Percentiles rank a stretch among this genome's conserved stretches.
Evolutionary conservation across 1,140 invertebrate genomes (phyloP).

Genomic region (Pemphigus obesinymphae): DNA sequence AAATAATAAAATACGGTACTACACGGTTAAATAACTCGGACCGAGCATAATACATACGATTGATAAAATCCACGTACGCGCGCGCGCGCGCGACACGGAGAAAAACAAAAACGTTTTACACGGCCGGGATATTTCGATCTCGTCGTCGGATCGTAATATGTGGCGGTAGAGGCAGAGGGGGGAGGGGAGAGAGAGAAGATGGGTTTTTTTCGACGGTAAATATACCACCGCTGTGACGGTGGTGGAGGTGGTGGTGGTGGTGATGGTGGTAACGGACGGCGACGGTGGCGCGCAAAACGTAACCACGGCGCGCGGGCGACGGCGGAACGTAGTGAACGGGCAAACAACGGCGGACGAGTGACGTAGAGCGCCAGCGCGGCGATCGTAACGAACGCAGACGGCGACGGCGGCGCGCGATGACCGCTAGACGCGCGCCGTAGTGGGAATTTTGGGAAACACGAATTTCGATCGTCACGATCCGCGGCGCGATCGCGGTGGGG

Average conservation of each 20-base stretch:
- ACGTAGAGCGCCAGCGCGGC: background rate
- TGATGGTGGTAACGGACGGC: background rate
- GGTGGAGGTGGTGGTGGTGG: background rate
- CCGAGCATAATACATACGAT: too few relatives aligned
- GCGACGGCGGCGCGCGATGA: background rate
- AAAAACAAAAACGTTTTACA: background rate
- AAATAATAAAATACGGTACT: background rate
- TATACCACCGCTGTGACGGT: background rate
- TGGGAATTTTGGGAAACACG: background rate
- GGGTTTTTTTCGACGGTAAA: background rate
- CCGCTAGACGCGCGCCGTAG: conserved; percentile 8
- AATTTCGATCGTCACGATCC: background rate
- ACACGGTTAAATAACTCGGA: background rate
- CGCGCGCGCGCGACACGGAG: background rate
- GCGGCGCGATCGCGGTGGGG: too few relatives aligned
- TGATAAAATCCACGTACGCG: background rate
- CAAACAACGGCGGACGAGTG: background rate
- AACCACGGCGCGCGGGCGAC: background rate
- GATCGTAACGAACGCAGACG: background rate
- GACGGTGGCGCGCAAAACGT: background rate
- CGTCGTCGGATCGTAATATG: background rate
- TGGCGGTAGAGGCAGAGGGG: too few relatives aligned
- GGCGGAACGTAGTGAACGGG: background rate
- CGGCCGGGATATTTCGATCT: background rate
- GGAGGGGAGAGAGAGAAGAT: background rate